A percentile compares a stretch with the other conserved stretches of the same genome.
These are phyloP conservation scores for Drosophila erecta DNA, from an alignment of 1,140 invertebrate genomes.

Conservation along the genomic window DNA sequence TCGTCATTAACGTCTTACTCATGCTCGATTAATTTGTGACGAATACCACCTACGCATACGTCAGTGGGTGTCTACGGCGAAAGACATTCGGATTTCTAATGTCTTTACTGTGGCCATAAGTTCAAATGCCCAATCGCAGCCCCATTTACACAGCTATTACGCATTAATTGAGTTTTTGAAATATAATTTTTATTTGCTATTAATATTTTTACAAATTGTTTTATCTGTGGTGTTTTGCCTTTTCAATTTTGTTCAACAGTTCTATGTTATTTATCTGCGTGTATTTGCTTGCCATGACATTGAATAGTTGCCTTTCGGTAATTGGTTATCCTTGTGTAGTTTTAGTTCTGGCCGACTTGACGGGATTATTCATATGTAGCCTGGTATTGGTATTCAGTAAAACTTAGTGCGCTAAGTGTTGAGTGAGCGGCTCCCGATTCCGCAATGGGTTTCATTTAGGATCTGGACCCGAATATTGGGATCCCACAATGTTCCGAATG, in stretches of 20 bases:
- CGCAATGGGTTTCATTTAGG: conserved; percentile 25
- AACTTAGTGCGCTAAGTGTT: conserved; percentile 51
- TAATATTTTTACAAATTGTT: conserved; percentile 71
- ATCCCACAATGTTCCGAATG: conserved; percentile 28
- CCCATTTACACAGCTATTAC: conserved; percentile 22
- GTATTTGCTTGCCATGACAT: conserved; percentile 21
- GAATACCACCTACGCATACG: conserved; percentile 19
- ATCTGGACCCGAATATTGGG: conserved; percentile 16
- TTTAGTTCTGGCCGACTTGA: conserved; percentile 27
- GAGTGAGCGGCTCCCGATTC: conserved; percentile 25
- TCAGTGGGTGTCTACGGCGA: not conserved
- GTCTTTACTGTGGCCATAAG: not conserved
- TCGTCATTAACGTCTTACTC: not conserved
- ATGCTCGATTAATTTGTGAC: conserved; percentile 31
- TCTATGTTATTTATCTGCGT: conserved; percentile 35
- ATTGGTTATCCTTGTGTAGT: conserved; percentile 28
- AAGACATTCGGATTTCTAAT: too few relatives aligned
- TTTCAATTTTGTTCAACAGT: conserved; percentile 55
- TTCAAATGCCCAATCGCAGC: not conserved
- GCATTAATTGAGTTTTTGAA: conserved; percentile 50
- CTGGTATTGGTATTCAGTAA: conserved; percentile 30
- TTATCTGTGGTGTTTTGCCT: conserved; percentile 46
- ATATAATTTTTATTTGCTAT: conserved; percentile 75
- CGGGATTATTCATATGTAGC: conserved; percentile 26
- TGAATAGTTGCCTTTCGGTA: conserved; percentile 17